A percentile compares a stretch with the other conserved stretches of the same genome.
These are phyloP conservation scores for Nomada fucata DNA, from an alignment of 2,888 invertebrate species.

Conservation along the genomic window DNA sequence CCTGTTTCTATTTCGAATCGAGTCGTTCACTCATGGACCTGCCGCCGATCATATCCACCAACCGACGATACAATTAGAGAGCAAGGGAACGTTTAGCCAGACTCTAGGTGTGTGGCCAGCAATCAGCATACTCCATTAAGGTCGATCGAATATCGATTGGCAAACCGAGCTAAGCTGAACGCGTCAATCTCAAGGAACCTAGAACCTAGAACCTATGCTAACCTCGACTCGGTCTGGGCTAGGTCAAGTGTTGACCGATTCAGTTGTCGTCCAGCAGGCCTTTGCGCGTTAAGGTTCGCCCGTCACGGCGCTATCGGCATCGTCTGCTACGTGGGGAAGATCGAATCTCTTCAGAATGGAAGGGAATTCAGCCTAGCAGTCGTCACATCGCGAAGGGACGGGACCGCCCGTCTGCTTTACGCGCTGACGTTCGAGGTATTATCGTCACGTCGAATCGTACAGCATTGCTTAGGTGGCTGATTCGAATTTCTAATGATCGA, in stretches of 20 bases:
- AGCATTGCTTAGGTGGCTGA: neutral
- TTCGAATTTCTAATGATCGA: neutral
- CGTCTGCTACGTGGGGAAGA: conserved; percentile 71
- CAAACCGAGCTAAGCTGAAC: conserved; percentile 12
- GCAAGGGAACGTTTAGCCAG: conserved; percentile 34
- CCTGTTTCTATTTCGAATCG: neutral
- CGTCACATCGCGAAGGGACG: conserved; percentile 15
- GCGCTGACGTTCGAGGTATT: conserved; percentile 28
- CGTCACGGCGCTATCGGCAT: conserved; percentile 66
- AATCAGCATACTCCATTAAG: conserved; percentile 57
- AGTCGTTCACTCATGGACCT: neutral
- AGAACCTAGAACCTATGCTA: conserved; percentile 40
- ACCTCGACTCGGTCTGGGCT: conserved; percentile 33
- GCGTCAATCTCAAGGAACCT: conserved; percentile 33
- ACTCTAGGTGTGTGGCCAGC: conserved; percentile 27
- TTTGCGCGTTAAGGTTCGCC: conserved; percentile 47
- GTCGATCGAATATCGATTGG: conserved; percentile 54
- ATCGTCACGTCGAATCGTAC: conserved; percentile 17
- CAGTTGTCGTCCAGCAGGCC: conserved; percentile 36
- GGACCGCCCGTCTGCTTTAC: conserved; percentile 11
- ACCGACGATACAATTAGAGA: conserved; percentile 41
- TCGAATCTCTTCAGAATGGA: conserved; percentile 66
- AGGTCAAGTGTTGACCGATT: conserved; percentile 59
- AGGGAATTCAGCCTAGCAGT: conserved; percentile 25
- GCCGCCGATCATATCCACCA: conserved; percentile 28